A percentile compares a stretch with the other conserved stretches of the same genome.
Conservation (phyloP, 2,888 invertebrate species). For the Brachyptera putata region DNA sequence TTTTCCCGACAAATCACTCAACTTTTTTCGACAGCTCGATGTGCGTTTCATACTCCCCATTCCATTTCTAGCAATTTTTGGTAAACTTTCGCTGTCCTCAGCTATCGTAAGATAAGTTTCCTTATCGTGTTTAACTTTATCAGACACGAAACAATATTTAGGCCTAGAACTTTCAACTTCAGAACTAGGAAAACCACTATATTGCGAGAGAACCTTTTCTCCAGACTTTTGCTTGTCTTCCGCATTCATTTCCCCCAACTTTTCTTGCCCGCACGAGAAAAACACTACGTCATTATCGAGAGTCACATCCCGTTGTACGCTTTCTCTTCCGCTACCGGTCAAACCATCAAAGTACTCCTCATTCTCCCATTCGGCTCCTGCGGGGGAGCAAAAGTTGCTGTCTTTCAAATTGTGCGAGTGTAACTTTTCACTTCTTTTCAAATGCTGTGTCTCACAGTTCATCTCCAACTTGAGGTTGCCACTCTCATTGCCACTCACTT, state of each 20-base stretch:
- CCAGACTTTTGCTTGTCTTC: background rate
- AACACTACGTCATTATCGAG: background rate
- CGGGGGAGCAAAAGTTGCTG: slow-evolving; percentile 20
- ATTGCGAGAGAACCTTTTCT: too few relatives aligned
- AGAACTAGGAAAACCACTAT: too few relatives aligned
- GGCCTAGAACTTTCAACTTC: background rate
- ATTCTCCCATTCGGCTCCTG: slow-evolving; percentile 23
- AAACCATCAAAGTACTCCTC: background rate
- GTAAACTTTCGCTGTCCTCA: background rate
- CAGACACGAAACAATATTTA: too few relatives aligned
- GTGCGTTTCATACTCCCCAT: slow-evolving; percentile 6
- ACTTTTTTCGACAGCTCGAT: background rate
- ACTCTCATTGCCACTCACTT: too few relatives aligned
- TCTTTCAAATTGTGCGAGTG: background rate
- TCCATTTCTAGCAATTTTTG: too few relatives aligned
- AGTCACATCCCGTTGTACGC: background rate
- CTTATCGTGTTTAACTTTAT: too few relatives aligned
- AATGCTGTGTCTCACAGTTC: background rate
- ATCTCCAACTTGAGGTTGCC: too few relatives aligned
- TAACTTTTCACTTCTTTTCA: background rate
- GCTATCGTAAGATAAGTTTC: background rate
- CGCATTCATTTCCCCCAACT: too few relatives aligned
- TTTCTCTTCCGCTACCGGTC: background rate
- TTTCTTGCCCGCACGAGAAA: too few relatives aligned
- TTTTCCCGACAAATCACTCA: background rate